Evolutionary conservation across 2,888 invertebrate species (phyloP), one percentile per base, ranked within the genome.

Genomic region (Itoplectis maculator): DNA sequence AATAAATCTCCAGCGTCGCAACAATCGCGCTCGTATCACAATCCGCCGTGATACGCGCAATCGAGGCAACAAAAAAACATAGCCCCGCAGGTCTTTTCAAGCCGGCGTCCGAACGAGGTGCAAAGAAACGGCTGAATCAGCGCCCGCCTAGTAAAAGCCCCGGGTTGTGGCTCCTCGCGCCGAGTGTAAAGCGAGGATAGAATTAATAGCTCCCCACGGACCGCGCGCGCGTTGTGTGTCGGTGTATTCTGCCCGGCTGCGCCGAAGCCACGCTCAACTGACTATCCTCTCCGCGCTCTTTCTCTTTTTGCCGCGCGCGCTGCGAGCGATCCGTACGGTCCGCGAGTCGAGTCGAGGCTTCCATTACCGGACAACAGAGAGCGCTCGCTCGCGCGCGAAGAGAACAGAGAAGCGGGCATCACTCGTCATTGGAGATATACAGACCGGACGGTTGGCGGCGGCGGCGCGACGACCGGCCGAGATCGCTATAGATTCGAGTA

Each of bases 131-230:
- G 74, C 74, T 78, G 74, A 78, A 81, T 77, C 61, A 66, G 79
- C 29, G 29, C 45, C 42, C 49, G 54, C 54, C 45, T 77, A 68
- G 77, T 29, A 81, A 73, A 74, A 79, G n/a, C n/a, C n/a, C 77
- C 37, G 68, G 78, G 40, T 51, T 66, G n/a, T n/a, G 70, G 75
- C 70, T 65, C 56, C 68, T 75, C n/a, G n/a, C n/a, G n/a, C n/a
- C n/a, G 29, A 35, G 81, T 79, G 84, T 73, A 75, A 75, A 77
- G 77, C 78, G 84, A 86, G 76, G 68, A 49, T 81, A 82, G 86
- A 85, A 87, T 86, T 86, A 86, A 87, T 86, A 86, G 85, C 84
- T 82, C 66, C 79, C 61, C 40, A 76, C 72, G 82, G 82, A 82
- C 54, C 54, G 79, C 79, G 76, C 79, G 79, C 72, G 79, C 82